phyloP scores from a whole-genome alignment of 1,140 invertebrate species.

The Drosophila ercepeae region DNA sequence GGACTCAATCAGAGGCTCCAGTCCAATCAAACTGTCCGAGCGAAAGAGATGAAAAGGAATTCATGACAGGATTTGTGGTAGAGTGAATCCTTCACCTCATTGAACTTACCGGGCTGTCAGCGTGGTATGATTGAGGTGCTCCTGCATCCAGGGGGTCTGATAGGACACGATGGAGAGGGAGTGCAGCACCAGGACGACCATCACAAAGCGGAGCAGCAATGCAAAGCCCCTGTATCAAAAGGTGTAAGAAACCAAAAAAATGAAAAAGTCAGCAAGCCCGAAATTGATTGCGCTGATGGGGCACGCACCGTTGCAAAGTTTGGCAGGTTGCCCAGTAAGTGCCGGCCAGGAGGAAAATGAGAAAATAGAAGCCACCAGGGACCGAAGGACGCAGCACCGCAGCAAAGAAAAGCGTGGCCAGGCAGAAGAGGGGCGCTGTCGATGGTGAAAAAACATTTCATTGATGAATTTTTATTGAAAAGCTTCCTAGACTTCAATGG shows the following conservation, averaged over 20 bases:
- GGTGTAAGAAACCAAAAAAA: conserved; percentile 29
- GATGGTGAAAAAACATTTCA: not conserved
- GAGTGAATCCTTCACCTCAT: not conserved
- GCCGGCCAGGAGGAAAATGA: conserved; percentile 92
- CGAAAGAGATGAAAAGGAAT: not conserved
- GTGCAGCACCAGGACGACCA: conserved; percentile 91
- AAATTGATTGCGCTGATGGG: conserved; percentile 26
- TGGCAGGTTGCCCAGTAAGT: conserved; percentile 95
- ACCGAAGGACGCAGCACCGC: conserved; percentile 91
- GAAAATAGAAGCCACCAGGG: conserved; percentile 92
- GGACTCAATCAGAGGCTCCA: conserved; percentile 86
- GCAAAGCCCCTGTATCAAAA: conserved; percentile 87
- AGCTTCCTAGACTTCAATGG: not conserved
- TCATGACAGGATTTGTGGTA: not conserved
- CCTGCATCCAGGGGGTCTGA: conserved; percentile 93
- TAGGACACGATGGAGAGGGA: conserved; percentile 92
- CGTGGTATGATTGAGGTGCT: conserved; percentile 87
- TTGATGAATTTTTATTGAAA: conserved; percentile 13
- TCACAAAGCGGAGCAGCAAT: conserved; percentile 88
- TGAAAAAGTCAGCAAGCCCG: conserved; percentile 19
- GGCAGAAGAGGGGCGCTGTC: conserved; percentile 89
- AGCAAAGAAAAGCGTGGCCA: conserved; percentile 90
- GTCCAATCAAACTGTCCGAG: conserved; percentile 88
- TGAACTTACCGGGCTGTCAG: conserved; percentile 87
- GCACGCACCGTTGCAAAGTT: conserved; percentile 86